phyloP scores from a whole-genome alignment of 2,797 vertebrate species.

The Bothrops alternatus region DNA sequence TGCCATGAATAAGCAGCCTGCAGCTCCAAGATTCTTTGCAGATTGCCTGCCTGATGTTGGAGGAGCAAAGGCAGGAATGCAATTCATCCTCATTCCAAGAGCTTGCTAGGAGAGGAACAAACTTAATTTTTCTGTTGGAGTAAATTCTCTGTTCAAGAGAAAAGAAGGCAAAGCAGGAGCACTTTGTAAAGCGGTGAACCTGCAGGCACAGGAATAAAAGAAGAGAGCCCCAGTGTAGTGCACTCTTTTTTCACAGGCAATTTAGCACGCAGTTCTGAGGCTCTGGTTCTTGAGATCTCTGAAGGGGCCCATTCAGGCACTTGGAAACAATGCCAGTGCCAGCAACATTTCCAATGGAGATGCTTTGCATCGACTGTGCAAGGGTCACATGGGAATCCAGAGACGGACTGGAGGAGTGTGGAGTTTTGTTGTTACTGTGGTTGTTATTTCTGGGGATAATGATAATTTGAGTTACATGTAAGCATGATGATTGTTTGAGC shows the following conservation, averaged over 20 bases:
- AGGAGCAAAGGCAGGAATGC: conserved; percentile 36
- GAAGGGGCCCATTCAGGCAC: background rate
- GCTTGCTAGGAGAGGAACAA: conserved; percentile 35
- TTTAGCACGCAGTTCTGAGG: background rate
- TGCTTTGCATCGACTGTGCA: rapidly evolving
- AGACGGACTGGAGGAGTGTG: background rate
- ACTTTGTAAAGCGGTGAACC: rapidly evolving
- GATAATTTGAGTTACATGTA: background rate
- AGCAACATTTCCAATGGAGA: rapidly evolving
- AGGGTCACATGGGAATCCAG: background rate
- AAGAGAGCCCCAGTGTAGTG: rapidly evolving
- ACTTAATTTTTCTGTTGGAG: conserved; percentile 53
- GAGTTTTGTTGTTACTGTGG: background rate
- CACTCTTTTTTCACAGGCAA: rapidly evolving
- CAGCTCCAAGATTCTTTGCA: conserved; percentile 23
- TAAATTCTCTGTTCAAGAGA: conserved; percentile 49
- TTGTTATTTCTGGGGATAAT: background rate
- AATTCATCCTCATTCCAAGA: conserved; percentile 10
- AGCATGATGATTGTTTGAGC: background rate
- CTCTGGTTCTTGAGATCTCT: background rate
- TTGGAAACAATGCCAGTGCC: background rate
- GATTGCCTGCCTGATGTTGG: background rate
- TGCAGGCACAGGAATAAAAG: background rate
- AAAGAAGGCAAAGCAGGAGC: conserved; percentile 24
- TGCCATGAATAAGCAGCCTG: conserved; percentile 32